These are phyloP conservation scores for Philotrypesis tridentata DNA, from an alignment of 1,140 invertebrate species.

Conservation along the genomic window DNA sequence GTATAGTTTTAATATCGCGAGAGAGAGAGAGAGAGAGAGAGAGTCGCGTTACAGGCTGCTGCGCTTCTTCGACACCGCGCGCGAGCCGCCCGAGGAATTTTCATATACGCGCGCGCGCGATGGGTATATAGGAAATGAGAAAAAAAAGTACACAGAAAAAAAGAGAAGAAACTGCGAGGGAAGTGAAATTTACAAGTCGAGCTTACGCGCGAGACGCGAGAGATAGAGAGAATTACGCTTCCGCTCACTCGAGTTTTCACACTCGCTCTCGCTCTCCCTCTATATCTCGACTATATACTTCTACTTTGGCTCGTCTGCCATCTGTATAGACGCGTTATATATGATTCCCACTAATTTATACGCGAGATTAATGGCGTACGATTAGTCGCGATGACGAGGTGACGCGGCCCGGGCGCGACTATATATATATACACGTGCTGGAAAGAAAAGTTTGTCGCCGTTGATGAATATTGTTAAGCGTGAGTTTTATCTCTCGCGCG, in stretches of 20 bases:
- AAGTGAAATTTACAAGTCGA: constrained; percentile 21
- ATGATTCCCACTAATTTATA: constrained; percentile 26
- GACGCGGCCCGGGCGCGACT: too few relatives aligned
- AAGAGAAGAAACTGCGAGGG: too few relatives aligned
- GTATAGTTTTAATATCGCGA: constrained; percentile 30
- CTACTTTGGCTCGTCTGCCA: too few relatives aligned
- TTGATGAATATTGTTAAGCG: constrained; percentile 16
- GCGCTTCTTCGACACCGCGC: background rate
- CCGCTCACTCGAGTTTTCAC: background rate
- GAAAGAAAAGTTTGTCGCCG: background rate
- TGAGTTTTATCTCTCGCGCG: background rate
- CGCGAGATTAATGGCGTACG: constrained; percentile 19
- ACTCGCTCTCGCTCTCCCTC: background rate
- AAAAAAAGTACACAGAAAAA: background rate
- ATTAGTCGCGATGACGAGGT: constrained; percentile 24
- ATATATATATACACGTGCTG: too few relatives aligned
- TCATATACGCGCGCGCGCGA: background rate
- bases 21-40: background rate
- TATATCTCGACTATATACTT: too few relatives aligned
- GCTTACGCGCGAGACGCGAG: background rate
- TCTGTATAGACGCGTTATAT: background rate
- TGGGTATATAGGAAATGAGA: too few relatives aligned
- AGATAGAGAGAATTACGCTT: too few relatives aligned
- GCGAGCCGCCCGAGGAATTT: background rate
- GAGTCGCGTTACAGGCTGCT: background rate